Percentiles rank a stretch among this genome's conserved stretches.
phyloP scores from a whole-genome alignment of 2,888 invertebrate genomes.

The Chesias legatella region DNA sequence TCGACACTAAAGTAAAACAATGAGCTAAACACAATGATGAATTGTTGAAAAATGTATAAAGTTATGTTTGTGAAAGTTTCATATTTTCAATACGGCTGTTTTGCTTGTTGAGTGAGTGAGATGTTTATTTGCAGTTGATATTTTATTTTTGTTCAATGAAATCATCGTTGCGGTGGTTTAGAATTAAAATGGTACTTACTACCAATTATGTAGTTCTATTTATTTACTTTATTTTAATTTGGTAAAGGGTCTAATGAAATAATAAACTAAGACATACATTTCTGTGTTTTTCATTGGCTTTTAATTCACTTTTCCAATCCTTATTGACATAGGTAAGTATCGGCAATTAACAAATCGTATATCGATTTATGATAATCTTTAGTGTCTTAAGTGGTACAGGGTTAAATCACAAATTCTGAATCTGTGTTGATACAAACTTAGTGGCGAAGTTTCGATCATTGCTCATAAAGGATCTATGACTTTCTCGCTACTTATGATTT shows the following conservation, averaged over 20 bases:
- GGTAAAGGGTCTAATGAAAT: slow-evolving; percentile 81
- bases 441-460: too few relatives aligned
- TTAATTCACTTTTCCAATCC: not conserved
- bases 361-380: too few relatives aligned
- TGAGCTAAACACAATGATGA: slow-evolving; percentile 27
- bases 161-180: slow-evolving; percentile 54
- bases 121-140: slow-evolving; percentile 70
- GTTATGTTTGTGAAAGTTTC: slow-evolving; percentile 35
- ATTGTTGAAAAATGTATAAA: slow-evolving; percentile 29
- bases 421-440: too few relatives aligned
- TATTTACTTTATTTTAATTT: slow-evolving; percentile 79
- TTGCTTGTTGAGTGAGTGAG: slow-evolving; percentile 62
- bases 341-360: too few relatives aligned
- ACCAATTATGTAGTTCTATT: slow-evolving; percentile 77
- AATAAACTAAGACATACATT: slow-evolving; percentile 71
- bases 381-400: too few relatives aligned
- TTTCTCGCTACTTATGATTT: too few relatives aligned
- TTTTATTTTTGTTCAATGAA: slow-evolving; percentile 49
- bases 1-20: slow-evolving; percentile 26
- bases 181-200: slow-evolving; percentile 71
- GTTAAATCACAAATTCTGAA: too few relatives aligned
- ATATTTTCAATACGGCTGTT: slow-evolving; percentile 65
- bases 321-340: too few relatives aligned
- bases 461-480: too few relatives aligned
- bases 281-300: slow-evolving; percentile 36